phyloP scores from a whole-genome alignment of 2,797 vertebrate species.

The Anniella stebbinsi region DNA sequence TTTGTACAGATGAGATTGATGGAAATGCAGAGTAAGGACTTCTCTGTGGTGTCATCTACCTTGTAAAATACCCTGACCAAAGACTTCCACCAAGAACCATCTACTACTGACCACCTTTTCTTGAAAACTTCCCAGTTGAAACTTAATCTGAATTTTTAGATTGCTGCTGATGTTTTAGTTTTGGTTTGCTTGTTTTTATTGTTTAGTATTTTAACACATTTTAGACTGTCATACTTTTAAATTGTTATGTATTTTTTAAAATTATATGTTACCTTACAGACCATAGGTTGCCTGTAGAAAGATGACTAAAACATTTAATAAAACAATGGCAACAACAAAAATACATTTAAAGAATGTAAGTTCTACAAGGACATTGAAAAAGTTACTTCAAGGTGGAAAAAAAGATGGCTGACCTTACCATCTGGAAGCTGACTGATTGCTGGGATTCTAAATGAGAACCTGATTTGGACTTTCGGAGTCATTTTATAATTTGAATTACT shows the following conservation, averaged over 20 bases:
- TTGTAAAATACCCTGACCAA: not conserved
- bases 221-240: not conserved
- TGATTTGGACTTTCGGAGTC: not conserved
- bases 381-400: not conserved
- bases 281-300: conserved; percentile 50
- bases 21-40: not conserved
- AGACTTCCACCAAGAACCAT: not conserved
- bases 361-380: not conserved
- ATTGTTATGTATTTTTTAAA: not conserved
- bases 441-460: not conserved
- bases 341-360: not conserved
- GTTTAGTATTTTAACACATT: not conserved
- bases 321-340: not conserved
- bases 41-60: not conserved
- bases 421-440: not conserved
- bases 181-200: not conserved
- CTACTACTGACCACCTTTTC: not conserved
- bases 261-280: not conserved
- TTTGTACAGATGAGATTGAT: not conserved
- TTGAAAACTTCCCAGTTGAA: not conserved
- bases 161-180: not conserved
- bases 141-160: not conserved
- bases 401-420: not conserved
- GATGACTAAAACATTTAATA: not conserved
- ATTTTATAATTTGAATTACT: conserved; percentile 6